A percentile compares a stretch with the other conserved stretches of the same genome.
These are phyloP conservation scores for Anthoscopus minutus DNA, from an alignment of 2,113 vertebrate species.

Conservation along the genomic window DNA sequence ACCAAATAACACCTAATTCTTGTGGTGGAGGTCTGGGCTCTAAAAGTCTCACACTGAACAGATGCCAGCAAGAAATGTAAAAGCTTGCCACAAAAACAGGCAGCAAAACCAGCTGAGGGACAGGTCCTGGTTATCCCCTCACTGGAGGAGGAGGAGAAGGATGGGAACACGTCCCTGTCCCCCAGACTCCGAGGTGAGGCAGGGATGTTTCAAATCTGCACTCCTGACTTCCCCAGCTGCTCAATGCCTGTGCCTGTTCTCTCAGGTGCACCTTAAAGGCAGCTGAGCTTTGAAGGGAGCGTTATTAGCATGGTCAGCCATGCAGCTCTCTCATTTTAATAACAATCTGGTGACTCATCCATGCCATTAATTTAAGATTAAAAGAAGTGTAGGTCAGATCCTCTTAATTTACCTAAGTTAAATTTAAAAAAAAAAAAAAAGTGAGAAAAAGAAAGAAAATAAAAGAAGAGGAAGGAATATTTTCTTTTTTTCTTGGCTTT, in stretches of 20 bases:
- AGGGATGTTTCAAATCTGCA: background rate
- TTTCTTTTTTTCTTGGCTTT: background rate
- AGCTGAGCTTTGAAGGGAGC: background rate
- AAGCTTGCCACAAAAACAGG: background rate
- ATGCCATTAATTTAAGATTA: slow-evolving; percentile 13
- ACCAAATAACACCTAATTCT: background rate
- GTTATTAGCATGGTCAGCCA: slow-evolving; percentile 19
- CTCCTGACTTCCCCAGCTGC: background rate
- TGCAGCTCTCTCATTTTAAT: slow-evolving; percentile 19
- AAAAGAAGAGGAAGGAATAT: background rate
- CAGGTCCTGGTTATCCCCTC: background rate
- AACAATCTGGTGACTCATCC: slow-evolving; percentile 39
- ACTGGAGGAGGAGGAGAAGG: background rate
- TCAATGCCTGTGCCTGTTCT: background rate
- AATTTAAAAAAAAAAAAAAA: background rate
- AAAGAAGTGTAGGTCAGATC: background rate
- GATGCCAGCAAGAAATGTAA: background rate
- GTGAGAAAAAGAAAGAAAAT: rapidly evolving
- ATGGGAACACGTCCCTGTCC: background rate
- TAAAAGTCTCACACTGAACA: background rate
- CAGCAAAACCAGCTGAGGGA: background rate
- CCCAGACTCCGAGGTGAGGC: background rate
- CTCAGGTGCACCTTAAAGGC: background rate
- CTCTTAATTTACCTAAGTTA: background rate
- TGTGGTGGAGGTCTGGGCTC: background rate